Evolutionary conservation across 1,140 invertebrate genomes (phyloP).

Genomic region (Listronotus oregonensis): DNA sequence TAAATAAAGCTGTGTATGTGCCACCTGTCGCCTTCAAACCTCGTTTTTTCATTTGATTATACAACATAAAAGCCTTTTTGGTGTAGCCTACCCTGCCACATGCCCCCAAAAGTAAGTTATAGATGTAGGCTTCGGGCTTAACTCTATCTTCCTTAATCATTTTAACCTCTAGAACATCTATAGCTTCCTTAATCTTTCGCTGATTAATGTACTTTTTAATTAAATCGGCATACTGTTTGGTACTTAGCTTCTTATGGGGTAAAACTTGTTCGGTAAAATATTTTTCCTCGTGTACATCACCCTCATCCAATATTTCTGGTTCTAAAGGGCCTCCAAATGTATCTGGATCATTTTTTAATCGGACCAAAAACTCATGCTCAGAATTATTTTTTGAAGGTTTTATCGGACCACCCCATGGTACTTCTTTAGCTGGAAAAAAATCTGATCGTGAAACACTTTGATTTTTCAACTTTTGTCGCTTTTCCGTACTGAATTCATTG

Average conservation of each 20-base stretch:
- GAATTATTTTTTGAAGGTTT: neutral
- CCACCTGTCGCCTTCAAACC: slow-evolving; percentile 68
- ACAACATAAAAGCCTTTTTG: slow-evolving; percentile 82
- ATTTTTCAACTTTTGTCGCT: no score
- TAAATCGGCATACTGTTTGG: slow-evolving; percentile 67
- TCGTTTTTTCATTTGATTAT: slow-evolving; percentile 78
- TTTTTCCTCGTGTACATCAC: slow-evolving; percentile 62
- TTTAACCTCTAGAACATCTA: slow-evolving; percentile 73
- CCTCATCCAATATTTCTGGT: slow-evolving; percentile 56
- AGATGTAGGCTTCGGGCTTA: slow-evolving; percentile 78
- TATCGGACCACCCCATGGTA: neutral
- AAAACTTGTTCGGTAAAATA: slow-evolving; percentile 57
- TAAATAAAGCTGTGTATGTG: slow-evolving; percentile 84
- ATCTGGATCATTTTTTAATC: slow-evolving; percentile 58
- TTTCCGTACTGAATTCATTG: no score
- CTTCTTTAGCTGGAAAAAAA: neutral
- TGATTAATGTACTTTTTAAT: slow-evolving; percentile 70
- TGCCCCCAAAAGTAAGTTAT: slow-evolving; percentile 76
- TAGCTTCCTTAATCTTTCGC: slow-evolving; percentile 71
- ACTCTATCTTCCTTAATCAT: slow-evolving; percentile 78
- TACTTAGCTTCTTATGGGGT: slow-evolving; percentile 58
- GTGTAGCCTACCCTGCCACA: slow-evolving; percentile 82
- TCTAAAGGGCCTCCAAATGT: slow-evolving; percentile 57
- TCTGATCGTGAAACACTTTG: no score
- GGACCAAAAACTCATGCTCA: slow-evolving; percentile 46